These are phyloP conservation scores for Clytia hemisphaerica DNA, from an alignment of 30 jellyfish, hydroid and myxozoan genomes.

Conservation along the genomic window DNA sequence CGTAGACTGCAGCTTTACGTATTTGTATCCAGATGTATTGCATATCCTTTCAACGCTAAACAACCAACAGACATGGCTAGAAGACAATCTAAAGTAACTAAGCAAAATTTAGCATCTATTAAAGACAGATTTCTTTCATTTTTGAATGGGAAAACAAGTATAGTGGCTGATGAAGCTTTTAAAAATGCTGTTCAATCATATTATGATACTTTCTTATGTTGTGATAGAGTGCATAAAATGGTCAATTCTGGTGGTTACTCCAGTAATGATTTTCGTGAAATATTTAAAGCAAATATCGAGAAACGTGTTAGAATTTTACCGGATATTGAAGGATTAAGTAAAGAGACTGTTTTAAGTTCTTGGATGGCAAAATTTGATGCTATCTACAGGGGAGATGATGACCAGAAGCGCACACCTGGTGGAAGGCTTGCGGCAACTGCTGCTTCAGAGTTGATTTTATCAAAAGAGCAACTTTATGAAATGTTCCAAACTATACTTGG, in stretches of 20 bases:
- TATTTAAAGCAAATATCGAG: slow-evolving; percentile 84
- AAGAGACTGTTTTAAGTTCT: slow-evolving; percentile 93
- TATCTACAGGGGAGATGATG: slow-evolving; percentile 96
- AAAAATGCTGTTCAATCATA: slow-evolving; percentile 74
- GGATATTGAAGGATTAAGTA: slow-evolving; percentile 93
- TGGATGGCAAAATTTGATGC: slow-evolving; percentile 99
- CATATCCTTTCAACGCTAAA: slow-evolving; percentile 91
- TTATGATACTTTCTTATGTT: slow-evolving; percentile 79
- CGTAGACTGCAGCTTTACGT: slow-evolving; percentile 74
- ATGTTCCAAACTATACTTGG: slow-evolving; percentile 83
- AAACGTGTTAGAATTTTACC: slow-evolving; percentile 83
- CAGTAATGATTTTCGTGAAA: slow-evolving; percentile 87
- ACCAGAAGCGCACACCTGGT: slow-evolving; percentile 88
- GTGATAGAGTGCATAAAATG: slow-evolving; percentile 93
- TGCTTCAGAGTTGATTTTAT: slow-evolving; percentile 81
- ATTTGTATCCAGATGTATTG: slow-evolving; percentile 81
- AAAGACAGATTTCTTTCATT: slow-evolving; percentile 86
- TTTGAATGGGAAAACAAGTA: slow-evolving; percentile 79
- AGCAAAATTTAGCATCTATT: slow-evolving; percentile 66
- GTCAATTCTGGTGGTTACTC: slow-evolving; percentile 97
- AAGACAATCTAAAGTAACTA: slow-evolving; percentile 82
- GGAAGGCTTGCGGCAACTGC: slow-evolving; percentile 97
- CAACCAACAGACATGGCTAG: slow-evolving; percentile 94
- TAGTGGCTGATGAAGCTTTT: slow-evolving; percentile 89
- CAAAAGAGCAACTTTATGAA: slow-evolving; percentile 86